Evolutionary conservation across 1,140 invertebrate genomes (phyloP).

Genomic region (Drosophila paulistorum): DNA sequence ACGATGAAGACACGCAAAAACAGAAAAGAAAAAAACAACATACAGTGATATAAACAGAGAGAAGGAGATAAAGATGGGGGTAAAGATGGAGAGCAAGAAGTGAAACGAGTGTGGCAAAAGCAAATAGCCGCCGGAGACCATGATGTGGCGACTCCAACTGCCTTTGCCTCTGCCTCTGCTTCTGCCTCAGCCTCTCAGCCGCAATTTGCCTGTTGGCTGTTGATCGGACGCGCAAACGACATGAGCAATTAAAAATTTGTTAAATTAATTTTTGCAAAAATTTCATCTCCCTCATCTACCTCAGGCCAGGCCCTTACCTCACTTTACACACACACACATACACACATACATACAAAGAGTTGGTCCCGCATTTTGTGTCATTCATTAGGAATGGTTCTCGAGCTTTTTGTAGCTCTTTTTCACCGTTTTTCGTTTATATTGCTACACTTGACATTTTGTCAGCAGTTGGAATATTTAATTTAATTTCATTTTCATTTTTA

Average conservation of each 20-base stretch:
- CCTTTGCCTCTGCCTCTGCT: neutral
- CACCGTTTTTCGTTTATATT: constrained; percentile 54
- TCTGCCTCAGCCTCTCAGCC: neutral
- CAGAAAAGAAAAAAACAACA: constrained; percentile 21
- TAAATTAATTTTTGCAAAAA: constrained; percentile 74
- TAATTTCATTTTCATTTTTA: constrained; percentile 78
- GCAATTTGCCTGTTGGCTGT: neutral
- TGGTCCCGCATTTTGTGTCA: constrained; percentile 73
- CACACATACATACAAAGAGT: neutral
- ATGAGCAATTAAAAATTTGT: constrained; percentile 81
- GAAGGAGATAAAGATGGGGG: neutral
- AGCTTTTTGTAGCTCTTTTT: constrained; percentile 40
- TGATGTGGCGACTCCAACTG: constrained; percentile 1
- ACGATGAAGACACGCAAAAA: constrained; percentile 43
- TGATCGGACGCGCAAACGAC: constrained; percentile 58
- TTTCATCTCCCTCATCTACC: constrained; percentile 21
- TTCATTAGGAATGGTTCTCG: constrained; percentile 67
- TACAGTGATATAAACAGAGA: constrained; percentile 21
- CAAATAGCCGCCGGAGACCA: constrained; percentile 45
- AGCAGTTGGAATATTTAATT: constrained; percentile 71
- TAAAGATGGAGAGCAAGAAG: constrained; percentile 18
- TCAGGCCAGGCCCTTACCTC: neutral
- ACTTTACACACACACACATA: neutral
- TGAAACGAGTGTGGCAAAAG: constrained; percentile 25
- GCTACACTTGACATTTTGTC: constrained; percentile 81